These are phyloP conservation scores for Mythimna pallens DNA, from an alignment of 2,888 invertebrate species.

Conservation along the genomic window DNA sequence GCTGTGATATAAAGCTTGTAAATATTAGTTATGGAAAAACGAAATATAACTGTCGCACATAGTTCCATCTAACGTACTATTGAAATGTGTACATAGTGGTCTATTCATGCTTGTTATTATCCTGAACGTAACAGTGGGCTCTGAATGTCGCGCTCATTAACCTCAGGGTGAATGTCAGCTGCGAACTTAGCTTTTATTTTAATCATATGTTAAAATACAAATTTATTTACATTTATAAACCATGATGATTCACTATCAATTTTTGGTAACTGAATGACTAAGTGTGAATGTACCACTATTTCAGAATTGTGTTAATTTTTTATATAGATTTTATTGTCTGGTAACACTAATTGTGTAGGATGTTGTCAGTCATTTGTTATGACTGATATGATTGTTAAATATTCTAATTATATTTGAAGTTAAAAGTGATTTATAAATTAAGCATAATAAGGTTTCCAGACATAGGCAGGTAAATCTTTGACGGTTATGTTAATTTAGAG, in stretches of 20 bases:
- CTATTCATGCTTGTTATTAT: constrained; percentile 47
- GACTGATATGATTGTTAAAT: constrained; percentile 61
- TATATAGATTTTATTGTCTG: constrained; percentile 66
- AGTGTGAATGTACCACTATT: constrained; percentile 54
- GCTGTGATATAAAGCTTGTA: constrained; percentile 90
- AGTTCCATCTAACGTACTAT: constrained; percentile 53
- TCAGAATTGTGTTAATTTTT: constrained; percentile 63
- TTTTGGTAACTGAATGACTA: constrained; percentile 21
- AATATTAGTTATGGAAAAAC: constrained; percentile 76
- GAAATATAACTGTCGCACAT: constrained; percentile 62
- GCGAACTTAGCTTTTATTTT: constrained; percentile 22
- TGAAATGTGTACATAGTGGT: constrained; percentile 52
- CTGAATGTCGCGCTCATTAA: not conserved
- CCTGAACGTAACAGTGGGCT: not conserved
- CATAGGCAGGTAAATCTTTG: constrained; percentile 72
- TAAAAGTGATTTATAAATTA: constrained; percentile 67
- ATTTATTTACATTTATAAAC: constrained; percentile 1
- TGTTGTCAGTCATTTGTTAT: constrained; percentile 44
- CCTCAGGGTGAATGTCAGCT: constrained; percentile 25
- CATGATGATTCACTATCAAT: constrained; percentile 17
- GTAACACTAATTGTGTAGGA: constrained; percentile 50
- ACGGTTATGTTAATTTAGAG: constrained; percentile 82
- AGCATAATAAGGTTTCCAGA: constrained; percentile 78
- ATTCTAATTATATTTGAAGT: constrained; percentile 60
- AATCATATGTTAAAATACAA: constrained; percentile 21